Conservation (phyloP, 2,113 vertebrate genomes). For the Turdus rufiventris region DNA sequence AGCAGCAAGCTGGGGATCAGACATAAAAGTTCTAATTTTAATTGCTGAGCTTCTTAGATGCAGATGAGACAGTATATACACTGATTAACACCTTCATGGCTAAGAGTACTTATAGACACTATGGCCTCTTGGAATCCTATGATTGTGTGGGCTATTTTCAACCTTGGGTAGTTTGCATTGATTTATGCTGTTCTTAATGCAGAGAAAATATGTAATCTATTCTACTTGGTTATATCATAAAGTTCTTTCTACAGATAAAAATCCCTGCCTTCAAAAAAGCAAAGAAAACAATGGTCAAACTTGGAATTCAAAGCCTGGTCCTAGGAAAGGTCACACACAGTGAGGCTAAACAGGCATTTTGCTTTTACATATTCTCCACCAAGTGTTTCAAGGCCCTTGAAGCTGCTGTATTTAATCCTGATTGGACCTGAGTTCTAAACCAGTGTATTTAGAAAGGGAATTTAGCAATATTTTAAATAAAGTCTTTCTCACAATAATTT, state of each 20-base stretch:
- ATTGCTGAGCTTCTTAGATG: slow-evolving; percentile 61
- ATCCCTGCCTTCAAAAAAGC: background rate
- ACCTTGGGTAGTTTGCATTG: background rate
- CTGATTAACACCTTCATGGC: slow-evolving; percentile 61
- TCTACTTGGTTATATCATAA: background rate
- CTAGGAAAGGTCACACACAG: background rate
- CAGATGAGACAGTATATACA: slow-evolving; percentile 31
- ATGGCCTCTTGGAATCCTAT: background rate
- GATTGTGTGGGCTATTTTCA: background rate
- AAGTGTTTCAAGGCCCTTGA: background rate
- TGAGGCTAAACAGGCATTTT: background rate
- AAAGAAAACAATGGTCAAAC: background rate
- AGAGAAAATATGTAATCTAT: background rate
- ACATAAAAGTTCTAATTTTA: slow-evolving; percentile 60
- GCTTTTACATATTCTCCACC: background rate
- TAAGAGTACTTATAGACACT: background rate
- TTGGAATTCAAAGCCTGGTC: background rate
- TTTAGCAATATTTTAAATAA: background rate
- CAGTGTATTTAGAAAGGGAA: background rate
- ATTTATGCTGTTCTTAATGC: background rate
- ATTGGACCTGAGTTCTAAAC: background rate
- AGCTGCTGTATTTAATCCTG: background rate
- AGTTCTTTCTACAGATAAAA: background rate
- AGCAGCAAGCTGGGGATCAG: slow-evolving; percentile 35
- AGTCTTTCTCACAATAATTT: background rate